Evolutionary conservation across 2,113 vertebrate genomes (phyloP).

Genomic region (Alouatta palliata): DNA sequence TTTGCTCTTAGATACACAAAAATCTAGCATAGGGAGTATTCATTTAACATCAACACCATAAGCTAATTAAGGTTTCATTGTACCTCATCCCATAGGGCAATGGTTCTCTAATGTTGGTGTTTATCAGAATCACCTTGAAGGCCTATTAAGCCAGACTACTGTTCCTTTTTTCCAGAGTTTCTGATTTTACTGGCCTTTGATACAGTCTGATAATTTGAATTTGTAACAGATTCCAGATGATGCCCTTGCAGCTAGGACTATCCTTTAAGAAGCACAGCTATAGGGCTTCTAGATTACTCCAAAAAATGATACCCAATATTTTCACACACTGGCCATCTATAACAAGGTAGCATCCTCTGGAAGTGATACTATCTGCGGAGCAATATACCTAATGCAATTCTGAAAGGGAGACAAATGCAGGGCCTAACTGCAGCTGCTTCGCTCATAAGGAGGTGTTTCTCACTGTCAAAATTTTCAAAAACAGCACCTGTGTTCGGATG

Average conservation of each 20-base stretch:
- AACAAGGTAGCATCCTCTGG: background rate
- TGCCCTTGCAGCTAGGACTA: background rate
- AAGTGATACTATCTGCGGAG: background rate
- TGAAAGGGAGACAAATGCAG: background rate
- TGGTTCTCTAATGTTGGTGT: background rate
- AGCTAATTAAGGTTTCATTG: background rate
- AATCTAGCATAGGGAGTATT: background rate
- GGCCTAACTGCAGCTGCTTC: background rate
- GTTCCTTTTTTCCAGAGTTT: background rate
- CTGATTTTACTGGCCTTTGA: background rate
- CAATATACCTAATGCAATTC: background rate
- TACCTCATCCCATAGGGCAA: background rate
- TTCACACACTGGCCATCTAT: background rate
- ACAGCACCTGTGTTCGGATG: background rate
- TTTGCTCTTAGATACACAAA: background rate
- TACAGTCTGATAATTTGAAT: background rate
- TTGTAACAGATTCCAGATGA: background rate
- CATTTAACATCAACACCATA: background rate
- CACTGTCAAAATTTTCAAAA: background rate
- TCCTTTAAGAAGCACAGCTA: background rate
- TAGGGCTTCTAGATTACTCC: background rate
- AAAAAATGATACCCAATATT: background rate
- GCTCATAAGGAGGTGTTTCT: background rate
- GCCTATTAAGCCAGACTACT: background rate
- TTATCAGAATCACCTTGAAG: background rate